Evolutionary conservation across 1,140 invertebrate genomes (phyloP).

Genomic region (Tenebrio molitor): DNA sequence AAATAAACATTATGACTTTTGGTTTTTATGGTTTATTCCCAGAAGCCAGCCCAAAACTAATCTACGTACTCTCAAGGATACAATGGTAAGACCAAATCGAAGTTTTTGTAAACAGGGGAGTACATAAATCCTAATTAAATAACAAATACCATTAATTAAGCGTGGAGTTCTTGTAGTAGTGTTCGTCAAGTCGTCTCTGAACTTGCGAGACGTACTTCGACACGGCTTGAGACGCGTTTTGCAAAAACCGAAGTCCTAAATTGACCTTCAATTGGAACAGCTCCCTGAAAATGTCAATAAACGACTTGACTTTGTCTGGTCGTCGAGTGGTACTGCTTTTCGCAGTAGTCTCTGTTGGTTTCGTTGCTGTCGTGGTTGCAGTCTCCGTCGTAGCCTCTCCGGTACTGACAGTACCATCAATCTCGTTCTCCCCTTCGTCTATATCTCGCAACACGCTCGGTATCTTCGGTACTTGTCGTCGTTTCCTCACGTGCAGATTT

Average conservation of each 20-base stretch:
- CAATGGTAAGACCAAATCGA: background rate
- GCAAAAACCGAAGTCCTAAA: constrained; percentile 59
- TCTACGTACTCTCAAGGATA: constrained; percentile 47
- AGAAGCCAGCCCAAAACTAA: constrained; percentile 15
- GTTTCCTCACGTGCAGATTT: constrained; percentile 64
- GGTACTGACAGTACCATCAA: constrained; percentile 32
- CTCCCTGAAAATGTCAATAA: constrained; percentile 57
- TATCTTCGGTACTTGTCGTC: constrained; percentile 11
- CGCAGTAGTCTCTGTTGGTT: background rate
- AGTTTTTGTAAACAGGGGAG: constrained; percentile 28
- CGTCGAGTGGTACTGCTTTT: background rate
- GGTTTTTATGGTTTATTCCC: constrained; percentile 37
- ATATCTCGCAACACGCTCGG: background rate
- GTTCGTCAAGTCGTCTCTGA: constrained; percentile 58
- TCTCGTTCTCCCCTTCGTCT: constrained; percentile 60
- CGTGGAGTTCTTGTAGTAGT: constrained; percentile 49
- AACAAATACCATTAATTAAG: background rate
- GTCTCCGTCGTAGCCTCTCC: background rate
- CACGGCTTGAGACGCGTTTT: constrained; percentile 57
- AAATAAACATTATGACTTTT: constrained; percentile 27
- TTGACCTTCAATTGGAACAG: constrained; percentile 60
- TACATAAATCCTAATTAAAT: constrained; percentile 30
- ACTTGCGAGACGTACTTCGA: constrained; percentile 59
- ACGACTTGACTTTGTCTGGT: constrained; percentile 48
- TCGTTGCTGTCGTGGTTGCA: constrained; percentile 4